Conservation (phyloP, 2,888 invertebrate genomes). For the Conops quadrifasciatus region DNA sequence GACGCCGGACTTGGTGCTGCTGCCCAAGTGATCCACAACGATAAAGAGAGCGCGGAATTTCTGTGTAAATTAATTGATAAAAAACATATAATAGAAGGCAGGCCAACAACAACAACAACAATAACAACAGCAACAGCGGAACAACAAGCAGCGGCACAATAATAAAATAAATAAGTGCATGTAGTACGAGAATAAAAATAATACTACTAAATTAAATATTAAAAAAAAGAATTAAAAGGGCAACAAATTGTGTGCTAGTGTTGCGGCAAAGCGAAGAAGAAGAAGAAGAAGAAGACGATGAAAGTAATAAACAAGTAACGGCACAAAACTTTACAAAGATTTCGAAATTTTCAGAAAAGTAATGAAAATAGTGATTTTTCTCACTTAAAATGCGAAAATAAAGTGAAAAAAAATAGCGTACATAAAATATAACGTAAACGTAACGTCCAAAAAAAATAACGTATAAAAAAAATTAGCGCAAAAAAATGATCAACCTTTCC, state of each 20-base stretch:
- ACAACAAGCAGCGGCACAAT: constrained; percentile 1
- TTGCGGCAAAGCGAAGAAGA: neutral
- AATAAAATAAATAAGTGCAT: constrained; percentile 7
- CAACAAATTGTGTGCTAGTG: neutral
- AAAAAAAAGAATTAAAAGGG: neutral
- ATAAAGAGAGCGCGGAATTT: constrained; percentile 19
- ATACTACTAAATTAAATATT: neutral
- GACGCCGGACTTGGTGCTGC: constrained; percentile 1
- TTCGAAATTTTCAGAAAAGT: no score
- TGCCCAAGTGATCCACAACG: constrained; percentile 26
- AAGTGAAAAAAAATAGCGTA: no score
- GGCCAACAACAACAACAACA: constrained; percentile 6
- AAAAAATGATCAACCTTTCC: no score
- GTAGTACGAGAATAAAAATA: constrained; percentile 9
- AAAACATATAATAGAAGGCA: constrained; percentile 30
- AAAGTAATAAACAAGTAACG: neutral
- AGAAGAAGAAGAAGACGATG: neutral
- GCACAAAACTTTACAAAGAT: constrained; percentile 1
- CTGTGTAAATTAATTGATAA: constrained; percentile 35
- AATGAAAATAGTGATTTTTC: neutral
- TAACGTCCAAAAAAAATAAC: no score
- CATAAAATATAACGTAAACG: no score
- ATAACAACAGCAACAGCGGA: constrained; percentile 11
- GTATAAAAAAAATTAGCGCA: no score
- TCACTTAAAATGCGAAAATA: neutral